Percentiles rank a stretch among this genome's conserved stretches.
phyloP scores from a whole-genome alignment of 2,797 vertebrate species.

The Acipenser oxyrinchus region DNA sequence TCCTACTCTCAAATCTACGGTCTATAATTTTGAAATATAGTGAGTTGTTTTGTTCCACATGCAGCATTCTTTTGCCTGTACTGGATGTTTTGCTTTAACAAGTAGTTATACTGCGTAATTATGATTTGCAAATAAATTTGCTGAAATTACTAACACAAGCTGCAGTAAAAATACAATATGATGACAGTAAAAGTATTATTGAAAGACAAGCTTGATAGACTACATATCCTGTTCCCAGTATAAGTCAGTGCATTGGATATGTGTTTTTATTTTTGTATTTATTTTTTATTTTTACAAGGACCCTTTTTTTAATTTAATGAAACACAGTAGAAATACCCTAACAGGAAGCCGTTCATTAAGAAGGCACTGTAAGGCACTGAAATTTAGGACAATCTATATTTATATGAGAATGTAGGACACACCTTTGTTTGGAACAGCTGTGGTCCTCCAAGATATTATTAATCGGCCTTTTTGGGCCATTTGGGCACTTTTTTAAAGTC shows the following conservation, averaged over 20 bases:
- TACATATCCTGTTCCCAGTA: slow-evolving; percentile 34
- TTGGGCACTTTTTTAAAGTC: too few species aligned
- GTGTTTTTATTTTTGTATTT: slow-evolving; percentile 44
- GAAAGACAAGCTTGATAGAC: slow-evolving; percentile 42
- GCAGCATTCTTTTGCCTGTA: too few species aligned
- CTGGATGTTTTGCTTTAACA: too few species aligned
- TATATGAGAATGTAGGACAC: slow-evolving; percentile 4
- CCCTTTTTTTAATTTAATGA: too few species aligned
- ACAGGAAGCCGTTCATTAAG: slow-evolving; percentile 7
- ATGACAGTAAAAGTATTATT: too few species aligned
- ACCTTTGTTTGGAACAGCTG: background rate
- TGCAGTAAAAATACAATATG: background rate
- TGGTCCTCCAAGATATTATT: background rate
- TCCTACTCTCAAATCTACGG: too few species aligned
- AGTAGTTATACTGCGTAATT: too few species aligned
- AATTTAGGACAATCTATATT: slow-evolving; percentile 3
- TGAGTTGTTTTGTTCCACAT: too few species aligned
- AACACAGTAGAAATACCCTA: background rate
- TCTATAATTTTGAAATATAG: too few species aligned
- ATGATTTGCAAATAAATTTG: too few species aligned
- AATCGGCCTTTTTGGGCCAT: background rate
- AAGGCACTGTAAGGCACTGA: background rate
- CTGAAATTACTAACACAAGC: background rate
- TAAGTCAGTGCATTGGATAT: slow-evolving; percentile 16
- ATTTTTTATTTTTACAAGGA: background rate